phyloP scores from a whole-genome alignment of 2,113 vertebrate genomes.

The Bostrychus sinensis region DNA sequence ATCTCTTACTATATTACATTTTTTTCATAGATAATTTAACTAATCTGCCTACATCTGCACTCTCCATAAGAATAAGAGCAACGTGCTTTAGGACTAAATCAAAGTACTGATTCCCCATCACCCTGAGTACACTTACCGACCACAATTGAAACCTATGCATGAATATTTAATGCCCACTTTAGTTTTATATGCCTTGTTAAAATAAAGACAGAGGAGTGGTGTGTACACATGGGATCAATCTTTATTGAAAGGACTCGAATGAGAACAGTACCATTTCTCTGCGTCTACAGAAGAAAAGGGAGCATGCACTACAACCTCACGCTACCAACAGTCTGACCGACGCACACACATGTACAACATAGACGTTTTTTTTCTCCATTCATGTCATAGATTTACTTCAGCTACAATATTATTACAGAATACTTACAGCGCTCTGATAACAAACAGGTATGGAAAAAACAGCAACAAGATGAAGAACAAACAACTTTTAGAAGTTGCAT shows the following conservation, averaged over 20 bases:
- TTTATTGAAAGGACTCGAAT: conserved; percentile 79
- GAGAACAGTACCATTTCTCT: conserved; percentile 57
- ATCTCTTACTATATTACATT: no score
- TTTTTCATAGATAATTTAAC: no score
- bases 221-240: conserved; percentile 58
- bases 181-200: background rate
- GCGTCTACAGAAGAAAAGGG: conserved; percentile 72
- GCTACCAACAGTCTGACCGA: conserved; percentile 51
- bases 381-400: conserved; percentile 24
- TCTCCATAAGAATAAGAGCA: background rate
- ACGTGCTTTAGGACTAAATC: background rate
- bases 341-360: conserved; percentile 60
- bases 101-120: background rate
- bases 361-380: conserved; percentile 26
- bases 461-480: conserved; percentile 16
- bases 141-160: background rate
- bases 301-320: conserved; percentile 79
- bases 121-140: background rate
- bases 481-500: conserved; percentile 14
- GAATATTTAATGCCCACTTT: background rate
- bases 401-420: conserved; percentile 11
- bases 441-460: conserved; percentile 35
- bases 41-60: background rate
- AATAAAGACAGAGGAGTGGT: conserved; percentile 14
- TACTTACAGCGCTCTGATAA: no score